These are phyloP conservation scores for Corythornis madagascariensis DNA, from an alignment of 2,113 vertebrate species.

Conservation along the genomic window DNA sequence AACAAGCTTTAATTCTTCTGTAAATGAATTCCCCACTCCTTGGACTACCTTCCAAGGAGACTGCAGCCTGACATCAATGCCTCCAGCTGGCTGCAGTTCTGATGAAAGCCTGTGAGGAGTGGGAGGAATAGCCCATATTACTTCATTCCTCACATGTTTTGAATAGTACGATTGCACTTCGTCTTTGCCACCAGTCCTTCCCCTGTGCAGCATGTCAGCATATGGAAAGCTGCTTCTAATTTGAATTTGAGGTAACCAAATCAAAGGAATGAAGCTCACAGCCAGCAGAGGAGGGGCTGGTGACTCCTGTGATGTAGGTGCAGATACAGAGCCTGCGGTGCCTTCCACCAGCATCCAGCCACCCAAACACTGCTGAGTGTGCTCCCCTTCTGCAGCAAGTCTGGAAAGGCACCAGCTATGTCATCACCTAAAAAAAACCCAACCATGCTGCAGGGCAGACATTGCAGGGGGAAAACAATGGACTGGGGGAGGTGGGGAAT, in stretches of 20 bases:
- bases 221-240: background rate
- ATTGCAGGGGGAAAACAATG: fast-evolving
- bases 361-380: background rate
- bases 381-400: background rate
- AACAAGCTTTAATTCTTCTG: slow-evolving; percentile 16
- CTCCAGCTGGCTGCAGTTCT: slow-evolving; percentile 48
- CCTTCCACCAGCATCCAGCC: background rate
- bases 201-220: background rate
- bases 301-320: background rate
- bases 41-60: slow-evolving; percentile 27
- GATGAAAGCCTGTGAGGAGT: background rate
- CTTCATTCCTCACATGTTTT: slow-evolving; percentile 41
- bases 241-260: background rate
- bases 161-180: background rate
- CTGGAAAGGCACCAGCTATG: background rate
- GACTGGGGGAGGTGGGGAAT: background rate
- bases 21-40: slow-evolving; percentile 13
- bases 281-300: background rate
- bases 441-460: background rate
- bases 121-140: slow-evolving; percentile 26
- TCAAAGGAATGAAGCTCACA: background rate
- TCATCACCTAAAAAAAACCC: background rate
- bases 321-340: background rate
- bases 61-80: slow-evolving; percentile 24
- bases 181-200: slow-evolving; percentile 9